Evolutionary conservation across 2,113 vertebrate genomes (phyloP), one percentile per base, ranked within the genome.

Genomic region (Desmodus rotundus): DNA sequence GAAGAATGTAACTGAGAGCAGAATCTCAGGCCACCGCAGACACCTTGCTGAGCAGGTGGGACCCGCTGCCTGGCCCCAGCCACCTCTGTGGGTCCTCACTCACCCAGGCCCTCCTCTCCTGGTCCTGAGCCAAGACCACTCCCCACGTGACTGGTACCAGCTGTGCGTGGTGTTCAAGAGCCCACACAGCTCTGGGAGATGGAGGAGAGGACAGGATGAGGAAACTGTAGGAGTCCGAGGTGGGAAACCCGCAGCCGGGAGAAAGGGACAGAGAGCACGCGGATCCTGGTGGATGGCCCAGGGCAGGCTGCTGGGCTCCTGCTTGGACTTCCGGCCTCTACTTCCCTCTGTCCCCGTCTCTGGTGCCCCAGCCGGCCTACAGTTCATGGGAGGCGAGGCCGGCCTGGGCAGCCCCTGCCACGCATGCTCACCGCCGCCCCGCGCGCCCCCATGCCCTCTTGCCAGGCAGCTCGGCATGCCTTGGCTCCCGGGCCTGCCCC

Each of bases 401-500:
- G 84, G 87, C 91, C 93, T 16, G 72, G 95, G 68, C 54, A 3
- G 96, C 95, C 84, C 97, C 81, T 26, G 65, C 92, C 87, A 96
- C 14, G 28, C 4, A 5, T 85, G 73, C 91, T 96, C 86, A 15
- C 74, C 15, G 58, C 43, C 15, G 2, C 22, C 77, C 47, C 33
- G 45, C 1, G 1, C 41, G 80, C 26, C 41, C 73, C 56, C 31
- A 5, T 26, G 15, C 56, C 43, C 56, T 72, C 58, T 41, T 73
- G 98, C 98, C 97, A 97, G 90, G 89, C 65, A 95, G 97, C 97
- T 95, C 65, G 2, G 95, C 96, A 89, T 89, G 97, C 97, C 97
- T 97, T 98, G 98, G 98, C 98, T 98, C 85, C 76, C 87, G 41
- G 7, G 83, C 78, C 96, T 93, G 96, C 97, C 96, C 28, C 65